Percentiles rank a stretch among this genome's conserved stretches.
phyloP scores from a whole-genome alignment of 2,888 invertebrate species.

The Sarcophaga caerulescens region DNA sequence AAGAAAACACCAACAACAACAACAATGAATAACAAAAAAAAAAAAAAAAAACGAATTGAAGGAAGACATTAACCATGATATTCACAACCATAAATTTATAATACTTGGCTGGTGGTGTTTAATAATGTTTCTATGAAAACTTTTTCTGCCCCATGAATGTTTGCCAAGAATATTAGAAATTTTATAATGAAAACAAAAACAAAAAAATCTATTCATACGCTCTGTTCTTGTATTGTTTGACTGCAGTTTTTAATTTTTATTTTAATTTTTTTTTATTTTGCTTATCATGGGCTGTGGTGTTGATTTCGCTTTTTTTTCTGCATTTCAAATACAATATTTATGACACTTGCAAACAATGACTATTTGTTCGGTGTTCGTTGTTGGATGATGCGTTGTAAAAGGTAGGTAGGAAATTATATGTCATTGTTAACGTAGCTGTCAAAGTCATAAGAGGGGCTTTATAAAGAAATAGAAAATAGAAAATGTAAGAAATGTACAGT shows the following conservation, averaged over 20 bases:
- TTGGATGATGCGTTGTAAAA: slow-evolving; percentile 65
- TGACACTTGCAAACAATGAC: slow-evolving; percentile 67
- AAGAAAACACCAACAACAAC: slow-evolving; percentile 15
- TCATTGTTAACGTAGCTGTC: slow-evolving; percentile 66
- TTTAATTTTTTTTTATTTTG: slow-evolving; percentile 18
- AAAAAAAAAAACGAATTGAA: neutral
- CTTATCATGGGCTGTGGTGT: slow-evolving; percentile 12
- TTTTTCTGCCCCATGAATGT: slow-evolving; percentile 29
- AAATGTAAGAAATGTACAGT: neutral
- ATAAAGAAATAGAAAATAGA: slow-evolving; percentile 3
- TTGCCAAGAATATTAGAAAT: slow-evolving; percentile 66
- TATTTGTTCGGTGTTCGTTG: neutral
- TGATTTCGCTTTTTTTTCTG: slow-evolving; percentile 43
- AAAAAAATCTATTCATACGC: slow-evolving; percentile 41
- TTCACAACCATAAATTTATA: slow-evolving; percentile 53
- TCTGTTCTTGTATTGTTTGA: slow-evolving; percentile 49
- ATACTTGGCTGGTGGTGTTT: slow-evolving; percentile 48
- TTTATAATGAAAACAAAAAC: slow-evolving; percentile 33
- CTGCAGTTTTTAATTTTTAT: slow-evolving; percentile 65
- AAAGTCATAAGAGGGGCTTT: slow-evolving; percentile 47
- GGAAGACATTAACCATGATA: slow-evolving; percentile 30
- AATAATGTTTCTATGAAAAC: neutral
- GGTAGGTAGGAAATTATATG: slow-evolving; percentile 71
- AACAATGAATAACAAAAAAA: neutral
- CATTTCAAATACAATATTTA: slow-evolving; percentile 52